These are phyloP conservation scores for Pycnonotus jocosus DNA, from an alignment of 2,113 vertebrate species.

Conservation along the genomic window DNA sequence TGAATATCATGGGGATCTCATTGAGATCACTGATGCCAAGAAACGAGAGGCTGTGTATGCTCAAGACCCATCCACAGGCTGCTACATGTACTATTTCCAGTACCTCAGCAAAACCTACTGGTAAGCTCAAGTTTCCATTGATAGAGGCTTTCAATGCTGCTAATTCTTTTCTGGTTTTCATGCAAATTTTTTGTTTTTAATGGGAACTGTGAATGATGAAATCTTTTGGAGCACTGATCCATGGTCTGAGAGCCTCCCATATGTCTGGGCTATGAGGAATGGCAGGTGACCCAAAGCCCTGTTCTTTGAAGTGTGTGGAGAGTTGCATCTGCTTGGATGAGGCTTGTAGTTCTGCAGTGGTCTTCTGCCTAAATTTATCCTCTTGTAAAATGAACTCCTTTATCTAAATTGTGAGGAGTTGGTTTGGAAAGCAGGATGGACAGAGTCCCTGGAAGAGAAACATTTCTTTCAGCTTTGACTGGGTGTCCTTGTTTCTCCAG, in stretches of 20 bases:
- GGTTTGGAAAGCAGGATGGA: background rate
- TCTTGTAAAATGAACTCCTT: background rate
- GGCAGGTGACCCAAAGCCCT: background rate
- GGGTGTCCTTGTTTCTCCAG: background rate
- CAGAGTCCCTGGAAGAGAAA: background rate
- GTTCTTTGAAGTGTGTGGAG: background rate
- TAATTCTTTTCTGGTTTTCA: background rate
- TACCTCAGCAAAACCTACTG: constrained; percentile 91
- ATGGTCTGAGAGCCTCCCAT: background rate
- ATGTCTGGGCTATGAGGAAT: background rate
- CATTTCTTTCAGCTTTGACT: background rate
- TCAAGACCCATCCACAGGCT: constrained; percentile 87
- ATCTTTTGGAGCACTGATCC: background rate
- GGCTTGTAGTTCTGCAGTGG: background rate
- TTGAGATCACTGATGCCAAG: constrained; percentile 86
- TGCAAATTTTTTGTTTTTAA: background rate
- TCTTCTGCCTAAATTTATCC: background rate
- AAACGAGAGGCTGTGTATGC: constrained; percentile 84
- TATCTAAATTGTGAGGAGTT: background rate
- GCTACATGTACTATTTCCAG: constrained; percentile 99
- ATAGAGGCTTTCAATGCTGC: background rate
- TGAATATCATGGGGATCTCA: constrained; percentile 95
- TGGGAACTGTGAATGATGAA: background rate
- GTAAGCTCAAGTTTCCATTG: constrained; percentile 65
- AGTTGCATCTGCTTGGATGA: background rate